Evolutionary conservation across 2,113 vertebrate genomes (phyloP).

Genomic region (Sphyrna mokarran): DNA sequence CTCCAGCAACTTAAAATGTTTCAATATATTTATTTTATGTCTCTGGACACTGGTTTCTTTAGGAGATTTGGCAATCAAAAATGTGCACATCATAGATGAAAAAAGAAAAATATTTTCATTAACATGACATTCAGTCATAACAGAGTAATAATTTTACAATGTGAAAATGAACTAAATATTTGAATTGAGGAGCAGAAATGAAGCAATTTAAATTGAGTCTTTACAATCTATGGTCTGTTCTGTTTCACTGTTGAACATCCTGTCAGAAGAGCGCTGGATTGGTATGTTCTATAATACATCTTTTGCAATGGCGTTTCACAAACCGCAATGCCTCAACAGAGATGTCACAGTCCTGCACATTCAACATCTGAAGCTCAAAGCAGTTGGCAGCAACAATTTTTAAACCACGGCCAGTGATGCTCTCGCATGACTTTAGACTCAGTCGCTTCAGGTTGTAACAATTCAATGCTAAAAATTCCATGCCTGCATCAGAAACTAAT

Average conservation of each 20-base stretch:
- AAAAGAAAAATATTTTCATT: conserved; percentile 4
- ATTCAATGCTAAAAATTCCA: conserved; percentile 85
- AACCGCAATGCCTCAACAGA: conserved; percentile 85
- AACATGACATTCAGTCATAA: conserved; percentile 23
- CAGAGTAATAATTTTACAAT: conserved; percentile 25
- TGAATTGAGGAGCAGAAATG: neutral
- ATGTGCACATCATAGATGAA: neutral
- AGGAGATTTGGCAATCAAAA: neutral
- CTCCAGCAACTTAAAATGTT: neutral
- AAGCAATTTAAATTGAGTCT: neutral
- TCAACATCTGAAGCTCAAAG: conserved; percentile 90
- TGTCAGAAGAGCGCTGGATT: conserved; percentile 93
- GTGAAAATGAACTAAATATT: conserved; percentile 30
- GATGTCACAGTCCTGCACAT: conserved; percentile 93
- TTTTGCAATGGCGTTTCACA: conserved; percentile 84
- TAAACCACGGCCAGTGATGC: conserved; percentile 81
- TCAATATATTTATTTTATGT: neutral
- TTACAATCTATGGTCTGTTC: conserved; percentile 34
- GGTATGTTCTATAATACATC: conserved; percentile 94
- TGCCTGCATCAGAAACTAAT: conserved; percentile 81
- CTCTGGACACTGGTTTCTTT: neutral
- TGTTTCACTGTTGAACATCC: conserved; percentile 19
- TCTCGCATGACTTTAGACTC: conserved; percentile 88
- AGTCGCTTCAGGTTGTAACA: conserved; percentile 87
- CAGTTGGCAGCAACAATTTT: conserved; percentile 88